Percentiles rank a stretch among this genome's conserved stretches.
Conservation (phyloP, 2,113 vertebrate species). For the Gobio gobio region DNA sequence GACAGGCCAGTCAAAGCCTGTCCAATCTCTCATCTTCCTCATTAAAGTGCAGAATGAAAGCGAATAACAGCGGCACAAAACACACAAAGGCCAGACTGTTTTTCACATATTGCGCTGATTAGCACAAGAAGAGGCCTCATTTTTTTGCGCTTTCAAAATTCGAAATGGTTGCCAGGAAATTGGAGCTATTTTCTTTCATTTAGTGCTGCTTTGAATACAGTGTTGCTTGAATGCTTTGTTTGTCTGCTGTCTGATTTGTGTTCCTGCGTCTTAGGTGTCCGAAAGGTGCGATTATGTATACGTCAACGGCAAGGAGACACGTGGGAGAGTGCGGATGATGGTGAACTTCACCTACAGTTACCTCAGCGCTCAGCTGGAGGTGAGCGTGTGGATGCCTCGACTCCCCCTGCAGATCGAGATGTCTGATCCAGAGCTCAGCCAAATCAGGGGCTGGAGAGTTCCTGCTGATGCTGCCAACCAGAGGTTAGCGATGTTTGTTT, state of each 20-base stretch:
- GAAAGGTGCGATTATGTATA: constrained; percentile 92
- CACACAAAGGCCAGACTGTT: constrained; percentile 34
- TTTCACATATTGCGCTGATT: constrained; percentile 48
- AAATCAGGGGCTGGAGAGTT: constrained; percentile 94
- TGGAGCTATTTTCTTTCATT: constrained; percentile 31
- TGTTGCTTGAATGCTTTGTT: constrained; percentile 18
- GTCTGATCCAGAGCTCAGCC: constrained; percentile 92
- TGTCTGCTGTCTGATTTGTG: constrained; percentile 10
- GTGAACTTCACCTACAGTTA: constrained; percentile 94
- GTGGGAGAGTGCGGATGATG: constrained; percentile 79
- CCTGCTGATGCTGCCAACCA: constrained; percentile 76
- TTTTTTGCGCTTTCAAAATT: constrained; percentile 34
- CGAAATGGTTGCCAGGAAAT: constrained; percentile 31
- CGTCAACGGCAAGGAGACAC: constrained; percentile 92
- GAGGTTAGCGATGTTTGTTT: constrained; percentile 62
- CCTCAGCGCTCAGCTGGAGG: constrained; percentile 84
- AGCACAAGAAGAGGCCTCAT: constrained; percentile 37
- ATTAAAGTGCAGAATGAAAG: constrained; percentile 47
- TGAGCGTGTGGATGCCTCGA: constrained; percentile 92
- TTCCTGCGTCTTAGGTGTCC: constrained; percentile 80
- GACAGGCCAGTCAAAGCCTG: constrained; percentile 42
- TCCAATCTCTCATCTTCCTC: constrained; percentile 45
- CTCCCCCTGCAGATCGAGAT: constrained; percentile 91
- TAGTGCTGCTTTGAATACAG: constrained; percentile 4
- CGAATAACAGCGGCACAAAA: constrained; percentile 11